Conservation (phyloP, 2,113 vertebrate species). For the Indicator maculatus region DNA sequence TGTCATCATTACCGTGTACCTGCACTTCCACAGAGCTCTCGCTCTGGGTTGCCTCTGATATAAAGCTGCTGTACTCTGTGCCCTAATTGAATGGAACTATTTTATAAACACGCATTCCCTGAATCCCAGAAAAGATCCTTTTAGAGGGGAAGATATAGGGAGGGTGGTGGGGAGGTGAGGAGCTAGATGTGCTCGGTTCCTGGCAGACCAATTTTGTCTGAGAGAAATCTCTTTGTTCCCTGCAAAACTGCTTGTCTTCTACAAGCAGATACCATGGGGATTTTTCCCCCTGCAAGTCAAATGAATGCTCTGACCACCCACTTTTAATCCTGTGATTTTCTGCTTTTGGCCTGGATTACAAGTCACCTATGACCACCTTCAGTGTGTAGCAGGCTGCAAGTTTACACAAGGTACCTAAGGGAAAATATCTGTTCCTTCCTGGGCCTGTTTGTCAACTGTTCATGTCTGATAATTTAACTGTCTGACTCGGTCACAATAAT, state of each 20-base stretch:
- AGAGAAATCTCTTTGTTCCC: constrained; percentile 62
- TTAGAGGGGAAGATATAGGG: constrained; percentile 56
- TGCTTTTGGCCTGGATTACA: constrained; percentile 48
- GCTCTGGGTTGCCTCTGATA: constrained; percentile 73
- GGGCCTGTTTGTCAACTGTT: background rate
- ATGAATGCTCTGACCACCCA: constrained; percentile 64
- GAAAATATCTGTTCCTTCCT: background rate
- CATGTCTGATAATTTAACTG: background rate
- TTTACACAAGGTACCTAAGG: background rate
- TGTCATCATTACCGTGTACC: constrained; percentile 76
- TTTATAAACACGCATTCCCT: constrained; percentile 72
- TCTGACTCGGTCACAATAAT: background rate
- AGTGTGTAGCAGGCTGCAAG: background rate
- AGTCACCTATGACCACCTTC: constrained; percentile 52
- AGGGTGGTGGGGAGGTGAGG: constrained; percentile 71
- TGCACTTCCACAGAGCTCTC: constrained; percentile 71
- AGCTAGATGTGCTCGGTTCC: constrained; percentile 66
- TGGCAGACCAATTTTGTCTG: constrained; percentile 57
- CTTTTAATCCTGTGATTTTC: constrained; percentile 56
- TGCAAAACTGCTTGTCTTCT: constrained; percentile 45
- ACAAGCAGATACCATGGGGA: background rate
- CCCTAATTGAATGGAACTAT: constrained; percentile 76
- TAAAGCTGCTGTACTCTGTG: constrained; percentile 72
- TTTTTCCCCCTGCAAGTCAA: constrained; percentile 44
- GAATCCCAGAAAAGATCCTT: constrained; percentile 69